A percentile compares a stretch with the other conserved stretches of the same genome.
Conservation (phyloP, 2,113 vertebrate genomes). For the Megaptera novaeangliae region DNA sequence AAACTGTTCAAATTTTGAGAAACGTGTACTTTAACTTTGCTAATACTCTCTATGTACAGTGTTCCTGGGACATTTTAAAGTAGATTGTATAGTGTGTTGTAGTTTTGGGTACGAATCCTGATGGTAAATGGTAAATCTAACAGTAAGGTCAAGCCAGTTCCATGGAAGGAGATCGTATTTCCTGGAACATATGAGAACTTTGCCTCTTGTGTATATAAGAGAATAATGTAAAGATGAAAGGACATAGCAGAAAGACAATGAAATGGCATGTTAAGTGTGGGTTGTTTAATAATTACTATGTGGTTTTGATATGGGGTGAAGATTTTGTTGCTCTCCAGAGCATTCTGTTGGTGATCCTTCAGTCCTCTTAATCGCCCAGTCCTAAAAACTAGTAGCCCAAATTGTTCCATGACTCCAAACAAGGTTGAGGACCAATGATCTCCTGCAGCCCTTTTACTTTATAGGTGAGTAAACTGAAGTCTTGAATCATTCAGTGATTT, state of each 20-base stretch:
- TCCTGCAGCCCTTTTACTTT: background rate
- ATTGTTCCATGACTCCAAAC: background rate
- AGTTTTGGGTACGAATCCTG: background rate
- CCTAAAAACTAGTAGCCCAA: background rate
- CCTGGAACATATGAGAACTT: background rate
- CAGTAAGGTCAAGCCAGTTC: background rate
- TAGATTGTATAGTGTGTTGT: background rate
- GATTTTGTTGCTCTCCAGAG: background rate
- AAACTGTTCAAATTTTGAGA: background rate
- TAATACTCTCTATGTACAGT: background rate
- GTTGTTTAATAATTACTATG: background rate
- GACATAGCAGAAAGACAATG: background rate
- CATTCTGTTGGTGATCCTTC: background rate
- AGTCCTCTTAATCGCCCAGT: background rate
- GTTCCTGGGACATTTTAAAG: background rate
- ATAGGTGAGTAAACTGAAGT: background rate
- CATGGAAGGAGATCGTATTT: background rate
- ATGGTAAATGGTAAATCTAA: background rate
- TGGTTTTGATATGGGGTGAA: background rate
- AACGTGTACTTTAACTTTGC: background rate
- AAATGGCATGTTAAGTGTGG: background rate
- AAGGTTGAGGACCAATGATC: background rate
- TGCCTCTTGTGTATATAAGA: background rate
- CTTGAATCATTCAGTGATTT: background rate
- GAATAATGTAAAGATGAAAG: background rate